phyloP scores from a whole-genome alignment of 2,888 invertebrate genomes.

The Trilocha varians region DNA sequence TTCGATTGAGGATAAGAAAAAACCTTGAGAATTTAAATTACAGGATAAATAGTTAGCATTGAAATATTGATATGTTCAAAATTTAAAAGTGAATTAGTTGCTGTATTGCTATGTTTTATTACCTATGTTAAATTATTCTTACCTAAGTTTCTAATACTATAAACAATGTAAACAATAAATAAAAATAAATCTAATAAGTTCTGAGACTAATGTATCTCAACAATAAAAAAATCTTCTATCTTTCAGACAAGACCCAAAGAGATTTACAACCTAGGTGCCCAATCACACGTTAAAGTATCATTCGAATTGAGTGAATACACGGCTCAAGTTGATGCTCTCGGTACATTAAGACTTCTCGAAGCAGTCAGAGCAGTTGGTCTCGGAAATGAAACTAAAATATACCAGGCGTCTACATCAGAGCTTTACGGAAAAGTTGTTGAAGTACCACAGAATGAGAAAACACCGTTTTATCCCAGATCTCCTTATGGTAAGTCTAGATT shows the following conservation, averaged over 20 bases:
- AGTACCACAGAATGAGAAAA: conserved; percentile 93
- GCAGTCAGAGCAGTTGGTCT: conserved; percentile 92
- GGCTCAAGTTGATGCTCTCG: conserved; percentile 97
- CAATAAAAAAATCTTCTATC: not conserved
- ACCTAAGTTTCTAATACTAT: no score
- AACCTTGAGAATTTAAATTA: no score
- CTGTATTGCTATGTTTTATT: no score
- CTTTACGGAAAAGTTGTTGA: conserved; percentile 94
- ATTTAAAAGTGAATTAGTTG: no score
- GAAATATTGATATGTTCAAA: no score
- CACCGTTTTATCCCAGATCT: conserved; percentile 96
- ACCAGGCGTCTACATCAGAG: conserved; percentile 97
- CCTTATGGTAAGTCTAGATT: conserved; percentile 85
- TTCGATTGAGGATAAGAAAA: no score
- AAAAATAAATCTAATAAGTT: no score
- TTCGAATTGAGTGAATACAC: conserved; percentile 99
- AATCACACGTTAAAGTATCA: conserved; percentile 99
- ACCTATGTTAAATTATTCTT: no score
- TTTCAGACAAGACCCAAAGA: conserved; percentile 83
- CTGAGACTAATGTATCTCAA: no score
- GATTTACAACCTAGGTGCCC: conserved; percentile 98
- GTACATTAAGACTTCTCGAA: conserved; percentile 91
- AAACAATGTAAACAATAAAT: no score
- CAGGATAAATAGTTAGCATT: no score
- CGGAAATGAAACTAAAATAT: conserved; percentile 86